Percentiles rank a stretch among this genome's conserved stretches.
These are phyloP conservation scores for Zaprionus africanus DNA, from an alignment of 1,140 invertebrate genomes.

Conservation along the genomic window DNA sequence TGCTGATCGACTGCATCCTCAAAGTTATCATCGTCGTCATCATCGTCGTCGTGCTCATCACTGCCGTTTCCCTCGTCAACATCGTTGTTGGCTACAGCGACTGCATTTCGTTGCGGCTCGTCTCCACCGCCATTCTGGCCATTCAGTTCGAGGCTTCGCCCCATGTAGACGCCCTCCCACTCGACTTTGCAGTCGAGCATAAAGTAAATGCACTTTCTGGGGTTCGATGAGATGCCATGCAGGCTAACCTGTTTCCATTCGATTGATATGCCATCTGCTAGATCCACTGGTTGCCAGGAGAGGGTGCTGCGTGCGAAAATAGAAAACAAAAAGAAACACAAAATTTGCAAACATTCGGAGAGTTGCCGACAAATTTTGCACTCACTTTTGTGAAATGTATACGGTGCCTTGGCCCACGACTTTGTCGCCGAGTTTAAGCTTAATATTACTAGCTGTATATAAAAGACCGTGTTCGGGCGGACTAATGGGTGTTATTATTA, in stretches of 20 bases:
- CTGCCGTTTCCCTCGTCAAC: slow-evolving; percentile 67
- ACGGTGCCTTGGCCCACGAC: slow-evolving; percentile 70
- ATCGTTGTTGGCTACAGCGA: slow-evolving; percentile 35
- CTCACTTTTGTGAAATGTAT: slow-evolving; percentile 81
- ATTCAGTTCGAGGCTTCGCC: slow-evolving; percentile 48
- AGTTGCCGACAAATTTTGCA: slow-evolving; percentile 28
- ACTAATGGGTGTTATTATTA: slow-evolving; percentile 70
- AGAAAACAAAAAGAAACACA: slow-evolving; percentile 26
- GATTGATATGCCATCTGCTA: slow-evolving; percentile 73
- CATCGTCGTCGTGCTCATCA: slow-evolving; percentile 62
- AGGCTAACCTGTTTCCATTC: slow-evolving; percentile 79
- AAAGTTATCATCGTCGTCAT: slow-evolving; percentile 68
- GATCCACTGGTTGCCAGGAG: slow-evolving; percentile 69
- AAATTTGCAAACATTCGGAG: slow-evolving; percentile 38
- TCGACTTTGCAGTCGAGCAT: slow-evolving; percentile 78
- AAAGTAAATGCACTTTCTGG: slow-evolving; percentile 80
- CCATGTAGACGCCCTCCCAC: slow-evolving; percentile 74
- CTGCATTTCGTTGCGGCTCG: slow-evolving; percentile 24
- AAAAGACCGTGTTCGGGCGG: slow-evolving; percentile 71
- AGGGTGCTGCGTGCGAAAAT: slow-evolving; percentile 52
- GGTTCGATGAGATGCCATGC: slow-evolving; percentile 74
- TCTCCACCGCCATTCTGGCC: slow-evolving; percentile 52
- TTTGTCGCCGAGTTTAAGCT: slow-evolving; percentile 74
- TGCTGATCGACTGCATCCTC: slow-evolving; percentile 71
- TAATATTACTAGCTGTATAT: slow-evolving; percentile 75